phyloP scores from a whole-genome alignment of 1,140 invertebrate genomes.

The Zaprionus africanus region DNA sequence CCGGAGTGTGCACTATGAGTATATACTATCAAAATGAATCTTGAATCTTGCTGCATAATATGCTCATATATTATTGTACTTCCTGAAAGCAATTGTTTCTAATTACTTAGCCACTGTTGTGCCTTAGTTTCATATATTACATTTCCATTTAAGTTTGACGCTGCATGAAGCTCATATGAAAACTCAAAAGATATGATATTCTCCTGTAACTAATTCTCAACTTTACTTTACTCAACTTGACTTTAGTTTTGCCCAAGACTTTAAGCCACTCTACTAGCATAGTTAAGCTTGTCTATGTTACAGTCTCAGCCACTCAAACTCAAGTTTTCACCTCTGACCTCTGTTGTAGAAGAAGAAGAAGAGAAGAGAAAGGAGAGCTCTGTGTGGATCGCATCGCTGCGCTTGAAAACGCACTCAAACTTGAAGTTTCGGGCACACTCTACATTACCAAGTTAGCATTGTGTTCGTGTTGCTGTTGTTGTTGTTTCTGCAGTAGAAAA shows the following conservation, averaged over 20 bases:
- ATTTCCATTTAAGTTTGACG: background rate
- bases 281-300: constrained; percentile 17
- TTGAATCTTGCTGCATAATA: background rate
- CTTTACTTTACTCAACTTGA: constrained; percentile 34
- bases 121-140: background rate
- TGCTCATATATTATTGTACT: background rate
- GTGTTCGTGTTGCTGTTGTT: constrained; percentile 33
- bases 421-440: constrained; percentile 50
- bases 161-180: background rate
- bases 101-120: background rate
- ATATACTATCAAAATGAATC: background rate
- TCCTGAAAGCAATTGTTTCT: background rate
- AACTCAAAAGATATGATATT: background rate
- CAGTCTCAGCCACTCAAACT: constrained; percentile 29
- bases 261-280: constrained; percentile 7
- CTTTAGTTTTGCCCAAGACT: background rate
- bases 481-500: constrained; percentile 37
- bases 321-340: constrained; percentile 69
- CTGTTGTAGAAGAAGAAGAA: background rate
- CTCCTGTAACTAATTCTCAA: constrained; percentile 20
- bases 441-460: constrained; percentile 52
- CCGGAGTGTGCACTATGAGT: background rate
- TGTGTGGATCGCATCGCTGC: constrained; percentile 60
- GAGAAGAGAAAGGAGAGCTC: no score
- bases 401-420: constrained; percentile 56